Base-by-base conservation (phyloP, 2,113 vertebrate species). In the Mionectes macconnelli region DNA sequence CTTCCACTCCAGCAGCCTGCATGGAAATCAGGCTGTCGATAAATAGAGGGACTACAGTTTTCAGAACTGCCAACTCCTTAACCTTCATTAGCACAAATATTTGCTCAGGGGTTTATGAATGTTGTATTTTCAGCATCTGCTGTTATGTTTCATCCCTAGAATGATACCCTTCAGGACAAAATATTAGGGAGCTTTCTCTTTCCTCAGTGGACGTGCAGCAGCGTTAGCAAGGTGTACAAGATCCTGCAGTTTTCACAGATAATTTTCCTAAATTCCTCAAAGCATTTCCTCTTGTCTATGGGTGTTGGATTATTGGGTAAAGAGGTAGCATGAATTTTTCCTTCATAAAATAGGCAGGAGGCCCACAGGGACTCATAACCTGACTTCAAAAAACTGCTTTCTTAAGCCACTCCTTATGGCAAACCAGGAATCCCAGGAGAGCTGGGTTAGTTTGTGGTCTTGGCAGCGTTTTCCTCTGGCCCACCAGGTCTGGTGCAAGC, bases 41-140 rank as follows among this genome's bases (percentile, higher is more conserved):
- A 93, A 93, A 96, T 91, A 97, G 96, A 96, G 85, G 77, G 75
- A 74, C 75, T 93, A 93, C 97, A 96, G 95, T 97, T 90, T 93
- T 84, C 96, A 91, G 73, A 57, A 81, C 93, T 93, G 84, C 92
- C 95, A 93, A 28, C 92, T 97, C 90, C 96, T 97, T 97, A 95
- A 92, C 89, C 88, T 97, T 96, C 94, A 96, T 95, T 97, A 97
- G 79, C 83, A 92, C 91, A 97, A 97, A 97, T 97, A 97, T 97
- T 97, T 97, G 92, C 96, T 90, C 80, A 91, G 76, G 64, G 74
- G 59, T 90, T 96, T 95, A 95, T 95, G 90, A 83, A 95, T 91
- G 94, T 95, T 88, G 52, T 77, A 23, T 95, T 96, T 95, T 92
- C 85, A 84, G 62, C 90, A 76, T 91, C 78, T 85, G 1, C 81